Percentiles rank a stretch among this genome's conserved stretches.
Evolutionary conservation across 1,140 invertebrate species (phyloP).

Genomic region (Anagrus nilaparvatae): DNA sequence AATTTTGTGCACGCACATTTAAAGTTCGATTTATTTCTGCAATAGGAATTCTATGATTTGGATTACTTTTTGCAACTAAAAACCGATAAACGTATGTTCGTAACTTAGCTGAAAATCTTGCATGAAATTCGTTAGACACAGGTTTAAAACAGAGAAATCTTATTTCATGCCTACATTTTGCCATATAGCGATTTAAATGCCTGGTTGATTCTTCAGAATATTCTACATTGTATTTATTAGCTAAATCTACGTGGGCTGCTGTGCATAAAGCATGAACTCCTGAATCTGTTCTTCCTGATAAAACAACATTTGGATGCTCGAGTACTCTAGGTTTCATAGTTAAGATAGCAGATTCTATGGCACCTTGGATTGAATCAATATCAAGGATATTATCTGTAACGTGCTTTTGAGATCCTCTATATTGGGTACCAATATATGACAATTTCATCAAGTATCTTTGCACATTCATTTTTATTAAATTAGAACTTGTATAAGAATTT

Average conservation of each 20-base stretch:
- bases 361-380: conserved; percentile 52
- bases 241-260: conserved; percentile 54
- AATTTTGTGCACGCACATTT: conserved; percentile 11
- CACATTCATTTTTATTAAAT: conserved; percentile 13
- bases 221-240: conserved; percentile 32
- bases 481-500: too few species aligned
- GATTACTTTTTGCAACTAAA: conserved; percentile 31
- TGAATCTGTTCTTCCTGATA: conserved; percentile 53
- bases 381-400: conserved; percentile 33
- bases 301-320: neutral
- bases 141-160: conserved; percentile 44
- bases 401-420: conserved; percentile 46
- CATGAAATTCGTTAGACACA: conserved; percentile 50
- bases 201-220: conserved; percentile 35
- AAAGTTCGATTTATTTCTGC: conserved; percentile 19
- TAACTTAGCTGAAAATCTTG: conserved; percentile 45
- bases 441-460: conserved; percentile 15
- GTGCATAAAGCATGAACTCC: conserved; percentile 59
- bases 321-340: neutral
- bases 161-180: conserved; percentile 39
- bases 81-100: conserved; percentile 61
- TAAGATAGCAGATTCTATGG: conserved; percentile 45
- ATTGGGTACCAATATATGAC: conserved; percentile 33
- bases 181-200: conserved; percentile 49
- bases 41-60: conserved; percentile 24